These are phyloP conservation scores for Gopherus evgoodei DNA, from an alignment of 2,113 vertebrate genomes.

Conservation along the genomic window DNA sequence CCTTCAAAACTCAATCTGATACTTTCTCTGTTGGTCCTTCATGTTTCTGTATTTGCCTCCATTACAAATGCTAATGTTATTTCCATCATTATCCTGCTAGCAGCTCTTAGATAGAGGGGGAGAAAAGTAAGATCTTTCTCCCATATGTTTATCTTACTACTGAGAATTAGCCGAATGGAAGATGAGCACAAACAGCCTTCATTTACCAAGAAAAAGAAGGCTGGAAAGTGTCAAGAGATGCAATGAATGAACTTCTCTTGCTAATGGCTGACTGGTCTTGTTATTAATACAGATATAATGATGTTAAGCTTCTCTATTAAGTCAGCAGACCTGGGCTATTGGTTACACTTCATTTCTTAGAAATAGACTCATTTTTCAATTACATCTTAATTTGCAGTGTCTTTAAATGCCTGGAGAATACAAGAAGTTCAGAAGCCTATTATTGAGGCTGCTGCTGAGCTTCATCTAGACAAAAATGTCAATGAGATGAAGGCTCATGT, in stretches of 20 bases:
- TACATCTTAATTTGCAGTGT: constrained; percentile 37
- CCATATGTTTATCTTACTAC: constrained; percentile 13
- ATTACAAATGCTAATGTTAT: not conserved
- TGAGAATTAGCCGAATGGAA: constrained; percentile 63
- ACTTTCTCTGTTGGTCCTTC: not conserved
- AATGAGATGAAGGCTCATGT: not conserved
- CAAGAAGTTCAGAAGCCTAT: constrained; percentile 9
- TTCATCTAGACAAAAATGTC: not conserved
- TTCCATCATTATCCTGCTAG: constrained; percentile 19
- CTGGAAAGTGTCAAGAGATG: constrained; percentile 59
- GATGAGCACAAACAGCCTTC: constrained; percentile 50
- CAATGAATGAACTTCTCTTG: constrained; percentile 50
- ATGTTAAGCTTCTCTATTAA: constrained; percentile 71
- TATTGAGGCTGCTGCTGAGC: not conserved
- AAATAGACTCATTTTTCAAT: constrained; percentile 69
- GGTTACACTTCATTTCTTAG: constrained; percentile 64
- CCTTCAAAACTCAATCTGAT: not conserved
- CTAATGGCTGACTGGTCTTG: constrained; percentile 40
- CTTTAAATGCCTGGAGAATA: constrained; percentile 56
- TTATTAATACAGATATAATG: constrained; percentile 70
- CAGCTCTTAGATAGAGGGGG: constrained; percentile 18
- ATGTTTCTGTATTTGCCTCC: not conserved
- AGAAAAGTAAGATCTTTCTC: constrained; percentile 33
- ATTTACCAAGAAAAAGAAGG: constrained; percentile 57
- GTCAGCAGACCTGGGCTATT: constrained; percentile 57